Percentiles rank a stretch among this genome's conserved stretches.
These are phyloP conservation scores for Synanthedon andrenaeformis DNA, from an alignment of 2,888 invertebrate genomes.

Conservation along the genomic window DNA sequence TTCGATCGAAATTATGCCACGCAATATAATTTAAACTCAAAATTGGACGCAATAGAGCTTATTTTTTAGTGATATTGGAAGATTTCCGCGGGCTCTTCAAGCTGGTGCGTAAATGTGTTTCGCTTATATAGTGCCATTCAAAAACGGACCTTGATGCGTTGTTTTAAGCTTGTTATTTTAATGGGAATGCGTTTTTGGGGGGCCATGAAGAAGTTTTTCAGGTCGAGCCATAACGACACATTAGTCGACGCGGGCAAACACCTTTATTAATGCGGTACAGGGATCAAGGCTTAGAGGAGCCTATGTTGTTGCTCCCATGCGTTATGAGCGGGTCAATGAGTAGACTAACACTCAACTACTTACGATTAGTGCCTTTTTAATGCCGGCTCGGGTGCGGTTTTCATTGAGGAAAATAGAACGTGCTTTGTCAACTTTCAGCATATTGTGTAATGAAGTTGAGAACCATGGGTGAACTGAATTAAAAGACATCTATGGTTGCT, in stretches of 20 bases:
- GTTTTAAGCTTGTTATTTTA: constrained; percentile 20
- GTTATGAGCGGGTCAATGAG: not conserved
- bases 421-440: too few species aligned
- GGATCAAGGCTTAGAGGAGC: constrained; percentile 36
- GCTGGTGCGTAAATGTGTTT: constrained; percentile 36
- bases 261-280: constrained; percentile 64
- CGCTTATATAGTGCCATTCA: not conserved
- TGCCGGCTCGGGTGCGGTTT: not conserved
- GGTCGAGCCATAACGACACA: constrained; percentile 61
- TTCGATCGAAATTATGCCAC: constrained; percentile 28
- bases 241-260: constrained; percentile 59
- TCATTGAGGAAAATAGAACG: too few species aligned
- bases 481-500: too few species aligned
- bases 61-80: constrained; percentile 39
- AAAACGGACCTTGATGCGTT: not conserved
- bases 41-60: constrained; percentile 21
- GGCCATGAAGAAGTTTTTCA: constrained; percentile 55
- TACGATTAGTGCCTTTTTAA: not conserved
- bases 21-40: constrained; percentile 13
- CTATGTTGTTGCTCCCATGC: not conserved
- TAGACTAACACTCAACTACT: not conserved
- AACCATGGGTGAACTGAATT: too few species aligned
- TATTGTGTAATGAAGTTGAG: too few species aligned
- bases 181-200: constrained; percentile 19
- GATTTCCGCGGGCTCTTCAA: constrained; percentile 40